phyloP scores from a whole-genome alignment of 2,113 vertebrate genomes.

The Ptychochromis oligacanthus region DNA sequence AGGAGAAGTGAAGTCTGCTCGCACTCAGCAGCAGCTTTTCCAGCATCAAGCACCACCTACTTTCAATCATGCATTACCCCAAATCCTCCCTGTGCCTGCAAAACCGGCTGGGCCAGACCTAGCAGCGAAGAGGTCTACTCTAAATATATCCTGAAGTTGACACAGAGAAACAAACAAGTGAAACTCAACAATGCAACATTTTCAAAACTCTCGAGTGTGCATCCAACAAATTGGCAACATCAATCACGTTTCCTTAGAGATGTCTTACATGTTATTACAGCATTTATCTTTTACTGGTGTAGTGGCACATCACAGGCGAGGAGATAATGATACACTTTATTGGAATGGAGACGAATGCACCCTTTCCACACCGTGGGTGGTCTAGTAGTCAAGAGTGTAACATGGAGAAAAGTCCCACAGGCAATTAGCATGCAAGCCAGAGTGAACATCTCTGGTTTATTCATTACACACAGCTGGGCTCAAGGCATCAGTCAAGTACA shows the following conservation, averaged over 20 bases:
- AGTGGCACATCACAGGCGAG: conserved; percentile 63
- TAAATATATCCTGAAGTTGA: conserved; percentile 37
- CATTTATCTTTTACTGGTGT: conserved; percentile 64
- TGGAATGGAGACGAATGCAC: conserved; percentile 68
- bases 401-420: conserved; percentile 60
- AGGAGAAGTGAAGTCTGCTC: conserved; percentile 60
- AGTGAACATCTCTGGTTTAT: conserved; percentile 69
- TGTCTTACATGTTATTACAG: conserved; percentile 49
- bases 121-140: conserved; percentile 21
- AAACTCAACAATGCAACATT: conserved; percentile 10
- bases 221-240: conserved; percentile 30
- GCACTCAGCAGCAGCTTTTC: conserved; percentile 51
- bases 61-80: conserved; percentile 57
- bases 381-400: conserved; percentile 49
- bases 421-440: conserved; percentile 69
- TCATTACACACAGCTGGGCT: conserved; percentile 73
- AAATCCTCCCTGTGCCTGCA: conserved; percentile 52
- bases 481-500: conserved; percentile 55
- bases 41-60: conserved; percentile 65
- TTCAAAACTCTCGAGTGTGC: conserved; percentile 13
- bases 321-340: conserved; percentile 76
- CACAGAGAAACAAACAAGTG: conserved; percentile 14
- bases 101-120: conserved; percentile 40
- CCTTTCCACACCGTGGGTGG: conserved; percentile 74
- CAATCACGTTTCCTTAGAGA: conserved; percentile 40